Evolutionary conservation across 2,888 invertebrate species (phyloP).

Genomic region (Lepidonotus clava): DNA sequence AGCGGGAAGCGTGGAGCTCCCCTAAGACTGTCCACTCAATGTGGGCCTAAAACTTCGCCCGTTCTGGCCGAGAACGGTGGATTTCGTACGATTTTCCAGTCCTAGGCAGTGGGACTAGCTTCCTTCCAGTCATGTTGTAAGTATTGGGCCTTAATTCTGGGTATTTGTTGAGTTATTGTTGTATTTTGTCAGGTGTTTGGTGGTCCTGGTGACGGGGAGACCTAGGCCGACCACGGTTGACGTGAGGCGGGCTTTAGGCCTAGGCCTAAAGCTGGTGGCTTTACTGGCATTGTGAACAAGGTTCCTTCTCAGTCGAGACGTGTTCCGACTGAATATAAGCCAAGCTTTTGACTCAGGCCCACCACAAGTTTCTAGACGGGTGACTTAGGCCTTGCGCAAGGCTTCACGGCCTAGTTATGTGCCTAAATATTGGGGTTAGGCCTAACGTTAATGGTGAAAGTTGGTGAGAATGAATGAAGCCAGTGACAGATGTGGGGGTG

Average conservation of each 20-base stretch:
- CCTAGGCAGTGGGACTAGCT: slow-evolving; percentile 14
- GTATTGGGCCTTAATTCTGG: not conserved
- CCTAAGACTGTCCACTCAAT: not conserved
- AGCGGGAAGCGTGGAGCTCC: slow-evolving; percentile 49
- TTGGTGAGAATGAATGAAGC: too few species aligned
- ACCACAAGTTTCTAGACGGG: too few species aligned
- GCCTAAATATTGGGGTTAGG: too few species aligned
- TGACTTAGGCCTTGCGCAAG: too few species aligned
- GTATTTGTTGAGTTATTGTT: not conserved
- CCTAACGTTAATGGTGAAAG: too few species aligned
- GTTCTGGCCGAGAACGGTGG: slow-evolving; percentile 46
- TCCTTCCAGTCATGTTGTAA: slow-evolving; percentile 45
- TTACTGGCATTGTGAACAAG: not conserved
- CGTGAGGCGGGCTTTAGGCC: too few species aligned
- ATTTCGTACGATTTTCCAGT: slow-evolving; percentile 41
- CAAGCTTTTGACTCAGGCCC: too few species aligned
- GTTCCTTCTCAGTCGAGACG: not conserved
- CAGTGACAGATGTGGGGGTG: too few species aligned
- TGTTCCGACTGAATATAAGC: too few species aligned
- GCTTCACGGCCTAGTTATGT: too few species aligned
- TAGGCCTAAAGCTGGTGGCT: not conserved
- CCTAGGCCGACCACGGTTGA: too few species aligned
- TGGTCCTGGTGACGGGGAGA: slow-evolving; percentile 20
- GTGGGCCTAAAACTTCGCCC: slow-evolving; percentile 32
- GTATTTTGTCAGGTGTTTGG: not conserved